These are phyloP conservation scores for Gobio occitaniae DNA, from an alignment of 2,797 vertebrate genomes.

Conservation along the genomic window DNA sequence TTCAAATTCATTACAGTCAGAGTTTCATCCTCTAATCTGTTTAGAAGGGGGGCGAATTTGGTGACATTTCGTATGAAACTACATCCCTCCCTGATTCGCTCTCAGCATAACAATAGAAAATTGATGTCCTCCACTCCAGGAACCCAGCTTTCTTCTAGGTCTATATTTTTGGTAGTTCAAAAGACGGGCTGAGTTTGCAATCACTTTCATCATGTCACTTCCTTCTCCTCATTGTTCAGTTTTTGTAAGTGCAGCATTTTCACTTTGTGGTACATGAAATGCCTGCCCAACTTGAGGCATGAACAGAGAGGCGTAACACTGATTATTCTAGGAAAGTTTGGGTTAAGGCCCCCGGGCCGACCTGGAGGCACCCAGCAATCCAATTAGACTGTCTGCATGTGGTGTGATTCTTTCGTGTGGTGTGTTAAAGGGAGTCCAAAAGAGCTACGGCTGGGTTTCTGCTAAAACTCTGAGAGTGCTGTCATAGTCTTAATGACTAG, in stretches of 20 bases:
- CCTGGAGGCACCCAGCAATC: slow-evolving; percentile 38
- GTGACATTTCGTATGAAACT: slow-evolving; percentile 27
- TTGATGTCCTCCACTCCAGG: slow-evolving; percentile 10
- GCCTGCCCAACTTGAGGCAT: background rate
- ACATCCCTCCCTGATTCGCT: background rate
- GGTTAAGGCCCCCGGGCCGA: slow-evolving; percentile 22
- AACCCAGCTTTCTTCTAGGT: background rate
- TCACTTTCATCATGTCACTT: slow-evolving; percentile 27
- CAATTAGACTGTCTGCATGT: slow-evolving; percentile 41
- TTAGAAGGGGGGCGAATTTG: background rate
- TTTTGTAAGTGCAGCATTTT: slow-evolving; percentile 39
- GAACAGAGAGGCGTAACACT: slow-evolving; percentile 3
- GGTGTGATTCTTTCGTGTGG: background rate
- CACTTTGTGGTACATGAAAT: slow-evolving; percentile 22
- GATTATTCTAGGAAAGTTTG: slow-evolving; percentile 34
- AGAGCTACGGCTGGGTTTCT: slow-evolving; percentile 14
- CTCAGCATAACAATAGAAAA: slow-evolving; percentile 30
- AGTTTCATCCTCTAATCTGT: slow-evolving; percentile 13
- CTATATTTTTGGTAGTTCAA: slow-evolving; percentile 15
- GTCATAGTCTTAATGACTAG: slow-evolving; percentile 37
- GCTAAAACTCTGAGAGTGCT: background rate
- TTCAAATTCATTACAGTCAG: background rate
- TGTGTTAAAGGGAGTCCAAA: slow-evolving; percentile 19
- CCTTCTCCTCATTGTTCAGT: slow-evolving; percentile 1
- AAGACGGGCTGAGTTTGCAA: slow-evolving; percentile 33